A percentile compares a stretch with the other conserved stretches of the same genome.
Conservation (phyloP, 2,797 vertebrate species). For the Manis crassicaudata region DNA sequence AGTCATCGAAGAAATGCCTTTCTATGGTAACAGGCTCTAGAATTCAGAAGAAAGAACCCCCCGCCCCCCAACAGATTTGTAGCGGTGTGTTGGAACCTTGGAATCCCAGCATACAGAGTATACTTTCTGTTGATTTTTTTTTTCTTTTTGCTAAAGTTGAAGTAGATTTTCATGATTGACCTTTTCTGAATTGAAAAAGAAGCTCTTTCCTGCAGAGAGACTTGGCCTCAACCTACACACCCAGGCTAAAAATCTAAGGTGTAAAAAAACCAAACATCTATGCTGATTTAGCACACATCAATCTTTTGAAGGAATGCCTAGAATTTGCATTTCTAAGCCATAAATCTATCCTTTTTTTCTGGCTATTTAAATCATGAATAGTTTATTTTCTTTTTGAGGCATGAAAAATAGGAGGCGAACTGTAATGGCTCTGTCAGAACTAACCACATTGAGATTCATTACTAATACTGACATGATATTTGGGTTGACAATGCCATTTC, state of each 20-base stretch:
- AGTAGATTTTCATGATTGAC: slow-evolving; percentile 80
- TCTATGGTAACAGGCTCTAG: slow-evolving; percentile 89
- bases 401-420: slow-evolving; percentile 55
- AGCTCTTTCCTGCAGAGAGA: slow-evolving; percentile 78
- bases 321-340: slow-evolving; percentile 68
- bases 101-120: slow-evolving; percentile 84
- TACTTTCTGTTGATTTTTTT: slow-evolving; percentile 81
- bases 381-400: slow-evolving; percentile 65
- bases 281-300: slow-evolving; percentile 63
- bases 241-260: slow-evolving; percentile 73
- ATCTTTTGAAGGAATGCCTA: slow-evolving; percentile 71
- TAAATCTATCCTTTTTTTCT: slow-evolving; percentile 61
- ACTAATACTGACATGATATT: slow-evolving; percentile 61
- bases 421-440: slow-evolving; percentile 57
- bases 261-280: slow-evolving; percentile 46
- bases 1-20: slow-evolving; percentile 90
- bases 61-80: slow-evolving; percentile 82
- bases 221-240: slow-evolving; percentile 66
- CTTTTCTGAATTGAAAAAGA: slow-evolving; percentile 73
- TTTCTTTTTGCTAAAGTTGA: slow-evolving; percentile 91
- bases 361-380: slow-evolving; percentile 61
- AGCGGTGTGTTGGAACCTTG: slow-evolving; percentile 83
- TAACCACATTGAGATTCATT: slow-evolving; percentile 61
- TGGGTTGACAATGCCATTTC: slow-evolving; percentile 59
- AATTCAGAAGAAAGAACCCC: slow-evolving; percentile 85